Conservation (phyloP, 2,888 invertebrate genomes). For the Agrilus biguttatus region DNA sequence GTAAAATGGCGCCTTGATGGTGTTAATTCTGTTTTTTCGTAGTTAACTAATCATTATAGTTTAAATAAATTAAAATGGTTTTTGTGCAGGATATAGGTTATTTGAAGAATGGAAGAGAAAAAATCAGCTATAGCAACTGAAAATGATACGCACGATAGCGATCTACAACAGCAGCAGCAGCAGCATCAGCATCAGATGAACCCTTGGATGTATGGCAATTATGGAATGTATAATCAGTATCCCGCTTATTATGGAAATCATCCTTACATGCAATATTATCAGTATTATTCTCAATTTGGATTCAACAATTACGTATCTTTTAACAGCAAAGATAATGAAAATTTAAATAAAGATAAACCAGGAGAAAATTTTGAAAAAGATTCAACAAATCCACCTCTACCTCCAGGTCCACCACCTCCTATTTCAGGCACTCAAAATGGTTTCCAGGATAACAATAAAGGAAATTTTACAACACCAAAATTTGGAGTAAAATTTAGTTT, state of each 20-base stretch:
- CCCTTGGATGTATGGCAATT: slow-evolving; percentile 13
- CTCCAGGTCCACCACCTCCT: slow-evolving; percentile 41
- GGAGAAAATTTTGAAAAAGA: slow-evolving; percentile 15
- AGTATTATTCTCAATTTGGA: slow-evolving; percentile 26
- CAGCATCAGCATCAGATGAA: slow-evolving; percentile 3
- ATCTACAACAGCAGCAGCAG: background rate
- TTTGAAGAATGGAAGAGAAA: too few relatives aligned
- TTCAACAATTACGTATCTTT: slow-evolving; percentile 15
- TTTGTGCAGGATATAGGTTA: too few relatives aligned
- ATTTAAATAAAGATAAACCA: slow-evolving; percentile 11
- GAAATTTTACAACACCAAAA: slow-evolving; percentile 19
- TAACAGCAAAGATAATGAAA: slow-evolving; percentile 27
- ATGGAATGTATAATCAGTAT: slow-evolving; percentile 12
- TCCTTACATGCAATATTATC: slow-evolving; percentile 35
- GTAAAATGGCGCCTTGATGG: too few relatives aligned
- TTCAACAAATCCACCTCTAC: slow-evolving; percentile 38
- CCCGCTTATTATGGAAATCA: slow-evolving; percentile 11
- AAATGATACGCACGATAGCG: too few relatives aligned
- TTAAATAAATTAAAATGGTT: too few relatives aligned
- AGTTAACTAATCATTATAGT: too few relatives aligned
- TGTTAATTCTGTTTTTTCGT: too few relatives aligned
- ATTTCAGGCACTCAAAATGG: slow-evolving; percentile 16
- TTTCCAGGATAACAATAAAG: slow-evolving; percentile 30
- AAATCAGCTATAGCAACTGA: too few relatives aligned
- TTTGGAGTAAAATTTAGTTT: slow-evolving; percentile 40